Base-by-base conservation (phyloP, 2,113 vertebrate genomes). In the Nycticebus coucang region DNA sequence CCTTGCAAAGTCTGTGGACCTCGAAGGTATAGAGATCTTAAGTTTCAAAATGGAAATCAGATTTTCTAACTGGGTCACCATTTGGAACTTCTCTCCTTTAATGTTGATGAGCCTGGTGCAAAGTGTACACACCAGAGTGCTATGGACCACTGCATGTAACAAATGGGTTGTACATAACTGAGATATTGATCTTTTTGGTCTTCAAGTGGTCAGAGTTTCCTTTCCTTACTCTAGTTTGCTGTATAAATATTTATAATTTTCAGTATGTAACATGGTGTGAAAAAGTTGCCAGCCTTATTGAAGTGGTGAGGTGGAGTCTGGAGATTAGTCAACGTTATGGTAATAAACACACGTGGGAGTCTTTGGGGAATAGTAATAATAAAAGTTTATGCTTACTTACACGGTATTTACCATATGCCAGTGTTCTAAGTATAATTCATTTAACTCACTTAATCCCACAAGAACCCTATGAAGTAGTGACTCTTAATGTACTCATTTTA, bases 341-440 rank as follows among this genome's bases (percentile, higher is more conserved):
- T 91, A 92, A 87, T n/a, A 87, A 79, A 22, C 18, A 35, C 50
- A 69, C 18, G 45, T n/a, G 18, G 19, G 6, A 71, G 21, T 89
- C 24, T 85, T 95, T 93, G 64, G 24, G 57, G 26, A 45, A 14
- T 66, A 88, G 14, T 60, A 68, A 71, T 57, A 80, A 89, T 66
- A 93, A 82, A 45, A 89, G 35, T 59, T 95, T 45, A 93, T 4
- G 80, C 22, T 37, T 71, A 85, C 22, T 37, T 71, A 87, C 4
- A 71, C 59, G 4, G 53, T 87, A 35, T 59, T 85, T 91, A 37
- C 8, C 57, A 81, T 60, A 45, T 80, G 3, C 24, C 85, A 81
- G 60, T 57, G 10, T 64, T 87, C 19, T 85, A 80, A 84, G 41
- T 77, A 66, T 89, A 93, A 66, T 81, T 93, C 89, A 93, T 94